Evolutionary conservation across 2,113 vertebrate genomes (phyloP).

Genomic region (Lynx canadensis): DNA sequence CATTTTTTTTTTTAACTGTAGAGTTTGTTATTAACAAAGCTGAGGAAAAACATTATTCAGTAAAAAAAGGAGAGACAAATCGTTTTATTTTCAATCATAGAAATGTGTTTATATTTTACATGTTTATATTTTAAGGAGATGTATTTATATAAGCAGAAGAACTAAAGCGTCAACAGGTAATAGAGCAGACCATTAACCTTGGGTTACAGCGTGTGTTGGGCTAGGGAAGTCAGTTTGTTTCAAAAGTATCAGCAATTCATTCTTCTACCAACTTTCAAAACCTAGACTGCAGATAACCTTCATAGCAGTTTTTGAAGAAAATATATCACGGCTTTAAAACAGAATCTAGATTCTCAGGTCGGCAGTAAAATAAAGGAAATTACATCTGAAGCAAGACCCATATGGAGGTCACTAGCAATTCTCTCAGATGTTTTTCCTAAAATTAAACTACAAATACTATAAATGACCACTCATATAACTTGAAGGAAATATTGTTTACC

Average conservation of each 20-base stretch:
- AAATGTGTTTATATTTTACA: not conserved
- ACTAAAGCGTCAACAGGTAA: not conserved
- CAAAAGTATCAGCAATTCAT: slow-evolving; percentile 22
- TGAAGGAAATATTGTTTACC: slow-evolving; percentile 33
- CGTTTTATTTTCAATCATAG: not conserved
- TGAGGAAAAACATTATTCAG: not conserved
- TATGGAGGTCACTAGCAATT: slow-evolving; percentile 19
- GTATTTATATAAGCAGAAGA: not conserved
- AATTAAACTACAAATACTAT: slow-evolving; percentile 49
- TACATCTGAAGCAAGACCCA: slow-evolving; percentile 1
- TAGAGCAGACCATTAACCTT: not conserved
- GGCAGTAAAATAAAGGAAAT: slow-evolving; percentile 44
- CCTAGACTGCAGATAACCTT: not conserved
- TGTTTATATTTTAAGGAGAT: not conserved
- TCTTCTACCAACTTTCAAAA: slow-evolving; percentile 51
- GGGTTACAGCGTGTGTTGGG: not conserved
- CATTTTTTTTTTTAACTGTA: not conserved
- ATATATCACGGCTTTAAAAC: slow-evolving; percentile 43
- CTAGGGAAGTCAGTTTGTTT: slow-evolving; percentile 18
- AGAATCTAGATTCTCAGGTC: slow-evolving; percentile 21
- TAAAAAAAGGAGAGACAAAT: not conserved
- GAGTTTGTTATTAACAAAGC: not conserved
- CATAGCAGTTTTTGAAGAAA: slow-evolving; percentile 49
- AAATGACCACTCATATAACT: not conserved
- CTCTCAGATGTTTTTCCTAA: slow-evolving; percentile 48